Percentiles rank a stretch among this genome's conserved stretches.
Evolutionary conservation across 2,888 invertebrate species (phyloP).

Genomic region (Cantharis rustica): DNA sequence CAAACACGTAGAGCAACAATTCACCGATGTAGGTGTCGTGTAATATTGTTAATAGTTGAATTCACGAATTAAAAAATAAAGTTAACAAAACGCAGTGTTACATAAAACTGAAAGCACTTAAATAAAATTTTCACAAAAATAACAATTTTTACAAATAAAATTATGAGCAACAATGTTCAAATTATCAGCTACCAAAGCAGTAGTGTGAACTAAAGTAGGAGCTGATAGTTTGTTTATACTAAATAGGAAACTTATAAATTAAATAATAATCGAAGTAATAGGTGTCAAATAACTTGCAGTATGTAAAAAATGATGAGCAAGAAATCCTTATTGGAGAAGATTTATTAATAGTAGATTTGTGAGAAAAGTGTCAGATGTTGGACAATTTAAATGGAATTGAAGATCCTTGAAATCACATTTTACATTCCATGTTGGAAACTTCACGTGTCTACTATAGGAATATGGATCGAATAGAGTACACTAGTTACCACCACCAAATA

Average conservation of each 20-base stretch:
- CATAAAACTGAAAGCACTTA: background rate
- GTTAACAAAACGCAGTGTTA: slow-evolving; percentile 12
- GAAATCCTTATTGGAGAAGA: background rate
- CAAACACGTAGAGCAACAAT: slow-evolving; percentile 50
- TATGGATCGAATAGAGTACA: slow-evolving; percentile 30
- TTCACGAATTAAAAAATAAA: slow-evolving; percentile 17
- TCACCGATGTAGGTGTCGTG: background rate
- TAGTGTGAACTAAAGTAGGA: background rate
- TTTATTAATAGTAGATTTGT: slow-evolving; percentile 39
- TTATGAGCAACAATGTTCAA: background rate
- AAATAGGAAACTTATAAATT: background rate
- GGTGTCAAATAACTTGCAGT: background rate
- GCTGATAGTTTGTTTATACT: background rate
- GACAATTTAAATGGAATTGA: slow-evolving; percentile 27
- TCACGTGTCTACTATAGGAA: slow-evolving; percentile 53
- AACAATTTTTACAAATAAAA: slow-evolving; percentile 3
- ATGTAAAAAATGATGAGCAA: background rate
- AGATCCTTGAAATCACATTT: slow-evolving; percentile 37
- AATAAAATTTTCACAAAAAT: background rate
- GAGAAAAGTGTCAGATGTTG: slow-evolving; percentile 31
- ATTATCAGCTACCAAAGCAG: background rate
- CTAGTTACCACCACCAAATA: slow-evolving; percentile 77
- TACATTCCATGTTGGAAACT: slow-evolving; percentile 41
- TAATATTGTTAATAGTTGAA: slow-evolving; percentile 18
- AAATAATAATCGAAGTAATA: background rate